Conservation (phyloP, 1,140 invertebrate genomes). For the Phenacoccus solenopsis region DNA sequence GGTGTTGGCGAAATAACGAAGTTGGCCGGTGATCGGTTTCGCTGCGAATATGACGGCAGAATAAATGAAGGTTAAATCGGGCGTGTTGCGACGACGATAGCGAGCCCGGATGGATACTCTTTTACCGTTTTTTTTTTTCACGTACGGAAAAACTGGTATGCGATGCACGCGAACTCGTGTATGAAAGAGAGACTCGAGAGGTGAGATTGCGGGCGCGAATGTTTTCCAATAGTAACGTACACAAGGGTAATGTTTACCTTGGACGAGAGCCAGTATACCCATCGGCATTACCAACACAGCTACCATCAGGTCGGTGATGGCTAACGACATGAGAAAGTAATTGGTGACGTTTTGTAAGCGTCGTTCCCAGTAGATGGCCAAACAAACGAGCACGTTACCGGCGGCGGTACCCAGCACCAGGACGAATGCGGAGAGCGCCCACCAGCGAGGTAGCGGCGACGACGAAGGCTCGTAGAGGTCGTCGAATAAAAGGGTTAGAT, state of each 20-base stretch:
- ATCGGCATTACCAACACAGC: conserved; percentile 83
- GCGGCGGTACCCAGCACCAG: conserved; percentile 75
- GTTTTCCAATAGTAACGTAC: no score
- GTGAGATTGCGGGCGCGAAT: no score
- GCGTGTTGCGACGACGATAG: no score
- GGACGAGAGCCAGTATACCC: conserved; percentile 61
- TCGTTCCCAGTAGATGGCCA: conserved; percentile 78
- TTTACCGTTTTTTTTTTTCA: no score
- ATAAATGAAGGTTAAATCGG: no score
- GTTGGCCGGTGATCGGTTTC: no score
- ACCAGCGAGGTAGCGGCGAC: conserved; percentile 30
- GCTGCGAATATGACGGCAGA: no score
- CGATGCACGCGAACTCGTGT: no score
- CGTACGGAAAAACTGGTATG: no score
- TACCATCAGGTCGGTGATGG: conserved; percentile 89
- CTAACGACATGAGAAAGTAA: conserved; percentile 90
- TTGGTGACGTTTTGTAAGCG: conserved; percentile 90
- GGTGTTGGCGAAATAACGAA: no score
- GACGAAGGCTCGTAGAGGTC: background rate
- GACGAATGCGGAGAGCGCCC: conserved; percentile 60
- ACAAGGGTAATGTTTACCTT: conserved; percentile 42
- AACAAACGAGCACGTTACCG: conserved; percentile 86
- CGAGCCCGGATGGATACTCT: no score
- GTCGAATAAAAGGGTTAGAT: background rate
- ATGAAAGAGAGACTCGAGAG: no score